phyloP scores from a whole-genome alignment of 2,888 invertebrate species.

The Caenorhabditis auriculariae region DNA sequence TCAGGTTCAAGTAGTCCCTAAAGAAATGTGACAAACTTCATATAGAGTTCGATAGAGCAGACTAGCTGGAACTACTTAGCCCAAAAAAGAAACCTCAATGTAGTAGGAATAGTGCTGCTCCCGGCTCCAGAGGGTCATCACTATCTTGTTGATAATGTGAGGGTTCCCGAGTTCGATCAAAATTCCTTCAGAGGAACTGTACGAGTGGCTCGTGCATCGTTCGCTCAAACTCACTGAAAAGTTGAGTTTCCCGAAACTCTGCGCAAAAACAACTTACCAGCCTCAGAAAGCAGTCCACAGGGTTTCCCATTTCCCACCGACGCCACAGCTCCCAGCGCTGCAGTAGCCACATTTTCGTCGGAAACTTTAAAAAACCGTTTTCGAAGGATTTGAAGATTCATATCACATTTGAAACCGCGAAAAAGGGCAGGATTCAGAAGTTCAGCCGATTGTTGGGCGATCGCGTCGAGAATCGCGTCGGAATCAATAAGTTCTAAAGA shows the following conservation, averaged over 20 bases:
- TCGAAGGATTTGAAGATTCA: slow-evolving; percentile 1
- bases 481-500: slow-evolving; percentile 12
- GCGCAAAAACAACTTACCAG: slow-evolving; percentile 81
- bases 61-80: not conserved
- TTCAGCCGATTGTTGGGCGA: slow-evolving; percentile 58
- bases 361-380: slow-evolving; percentile 70
- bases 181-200: slow-evolving; percentile 17
- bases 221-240: slow-evolving; percentile 1
- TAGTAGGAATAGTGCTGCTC: slow-evolving; percentile 86
- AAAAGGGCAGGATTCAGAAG: slow-evolving; percentile 69
- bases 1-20: no score
- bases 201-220: slow-evolving; percentile 5
- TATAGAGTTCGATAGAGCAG: not conserved
- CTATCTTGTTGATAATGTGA: slow-evolving; percentile 89
- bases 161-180: slow-evolving; percentile 64
- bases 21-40: no score
- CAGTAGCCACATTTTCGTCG: slow-evolving; percentile 87
- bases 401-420: slow-evolving; percentile 1
- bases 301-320: no score
- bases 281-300: no score
- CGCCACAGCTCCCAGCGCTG: slow-evolving; percentile 80
- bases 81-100: slow-evolving; percentile 15
- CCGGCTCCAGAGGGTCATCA: slow-evolving; percentile 86
- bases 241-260: slow-evolving; percentile 56
- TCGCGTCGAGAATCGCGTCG: slow-evolving; percentile 77